Conservation (phyloP, 2,797 vertebrate genomes). For the Acanthiza pusilla region DNA sequence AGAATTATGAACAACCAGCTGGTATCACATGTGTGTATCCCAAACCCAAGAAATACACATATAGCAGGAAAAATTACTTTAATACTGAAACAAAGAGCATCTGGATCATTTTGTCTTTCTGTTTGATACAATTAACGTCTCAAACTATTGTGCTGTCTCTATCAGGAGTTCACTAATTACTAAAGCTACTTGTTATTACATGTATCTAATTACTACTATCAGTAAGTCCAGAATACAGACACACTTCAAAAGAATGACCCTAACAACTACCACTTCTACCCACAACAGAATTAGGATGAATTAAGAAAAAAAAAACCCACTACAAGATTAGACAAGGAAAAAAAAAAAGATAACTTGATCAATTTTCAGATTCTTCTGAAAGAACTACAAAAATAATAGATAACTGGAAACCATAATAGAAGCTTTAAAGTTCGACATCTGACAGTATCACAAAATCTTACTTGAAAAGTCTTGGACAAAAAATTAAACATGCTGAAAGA, state of each 20-base stretch:
- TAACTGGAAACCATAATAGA: slow-evolving; percentile 25
- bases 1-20: neutral
- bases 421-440: slow-evolving; percentile 46
- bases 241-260: slow-evolving; percentile 37
- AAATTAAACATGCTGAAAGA: slow-evolving; percentile 28
- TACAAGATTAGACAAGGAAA: neutral
- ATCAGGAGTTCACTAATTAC: slow-evolving; percentile 19
- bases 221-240: slow-evolving; percentile 19
- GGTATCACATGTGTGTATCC: neutral
- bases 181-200: slow-evolving; percentile 23
- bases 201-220: slow-evolving; percentile 45
- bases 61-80: neutral
- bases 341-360: neutral
- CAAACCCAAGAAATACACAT: neutral
- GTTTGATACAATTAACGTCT: neutral
- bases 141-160: neutral
- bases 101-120: neutral
- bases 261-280: slow-evolving; percentile 27
- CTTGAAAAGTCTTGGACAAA: slow-evolving; percentile 34
- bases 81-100: neutral
- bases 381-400: slow-evolving; percentile 52
- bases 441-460: slow-evolving; percentile 49
- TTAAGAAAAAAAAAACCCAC: neutral
- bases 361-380: slow-evolving; percentile 47
- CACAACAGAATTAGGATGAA: neutral